Evolutionary conservation across 1,140 invertebrate species (phyloP).

Genomic region (Zaprionus ornatus): DNA sequence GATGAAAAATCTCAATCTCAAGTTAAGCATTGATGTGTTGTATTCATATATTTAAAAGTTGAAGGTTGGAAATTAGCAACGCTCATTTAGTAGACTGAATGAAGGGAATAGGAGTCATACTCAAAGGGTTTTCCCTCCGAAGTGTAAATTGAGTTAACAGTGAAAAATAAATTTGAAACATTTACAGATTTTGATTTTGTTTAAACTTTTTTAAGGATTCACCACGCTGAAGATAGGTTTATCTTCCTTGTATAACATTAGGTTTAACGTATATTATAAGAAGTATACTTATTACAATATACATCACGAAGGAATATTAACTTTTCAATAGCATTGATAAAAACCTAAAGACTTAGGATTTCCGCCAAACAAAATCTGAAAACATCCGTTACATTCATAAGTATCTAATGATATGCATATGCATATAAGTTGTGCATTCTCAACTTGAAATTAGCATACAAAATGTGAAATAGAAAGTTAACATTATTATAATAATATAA

Average conservation of each 20-base stretch:
- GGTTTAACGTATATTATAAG: neutral
- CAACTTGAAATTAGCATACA: slow-evolving; percentile 46
- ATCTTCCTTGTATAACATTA: neutral
- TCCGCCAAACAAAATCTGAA: slow-evolving; percentile 4
- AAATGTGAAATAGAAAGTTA: slow-evolving; percentile 70
- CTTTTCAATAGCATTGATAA: slow-evolving; percentile 7
- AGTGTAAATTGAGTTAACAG: neutral
- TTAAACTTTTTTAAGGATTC: neutral
- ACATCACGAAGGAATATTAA: slow-evolving; percentile 1
- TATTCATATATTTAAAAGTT: neutral
- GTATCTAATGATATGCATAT: slow-evolving; percentile 13
- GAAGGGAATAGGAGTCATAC: neutral
- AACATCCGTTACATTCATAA: slow-evolving; percentile 11
- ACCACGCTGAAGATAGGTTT: neutral
- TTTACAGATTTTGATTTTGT: neutral
- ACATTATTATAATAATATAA: slow-evolving; percentile 62
- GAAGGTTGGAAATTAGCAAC: too few species aligned
- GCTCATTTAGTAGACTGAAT: neutral
- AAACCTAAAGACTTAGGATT: slow-evolving; percentile 8
- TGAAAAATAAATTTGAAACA: neutral
- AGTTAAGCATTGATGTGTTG: neutral
- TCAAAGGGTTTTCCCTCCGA: neutral
- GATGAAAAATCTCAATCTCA: neutral
- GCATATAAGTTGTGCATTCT: slow-evolving; percentile 6
- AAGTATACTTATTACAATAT: slow-evolving; percentile 1